Evolutionary conservation across 2,888 invertebrate species (phyloP).

Genomic region (Oscheius onirici): DNA sequence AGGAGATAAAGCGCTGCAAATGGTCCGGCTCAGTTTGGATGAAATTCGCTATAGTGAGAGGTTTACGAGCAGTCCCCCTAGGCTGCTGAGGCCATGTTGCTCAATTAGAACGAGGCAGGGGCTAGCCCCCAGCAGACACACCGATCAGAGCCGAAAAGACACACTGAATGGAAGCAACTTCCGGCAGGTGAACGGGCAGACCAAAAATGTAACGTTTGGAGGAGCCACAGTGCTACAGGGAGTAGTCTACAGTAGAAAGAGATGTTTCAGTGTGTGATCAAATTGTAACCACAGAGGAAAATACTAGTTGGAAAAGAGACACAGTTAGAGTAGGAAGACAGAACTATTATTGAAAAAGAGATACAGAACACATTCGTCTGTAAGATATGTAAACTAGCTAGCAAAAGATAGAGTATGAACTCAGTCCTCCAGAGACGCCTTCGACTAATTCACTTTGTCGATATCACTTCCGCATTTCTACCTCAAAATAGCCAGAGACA

Average conservation of each 20-base stretch:
- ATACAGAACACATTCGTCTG: too few species aligned
- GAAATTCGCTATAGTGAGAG: conserved; percentile 36
- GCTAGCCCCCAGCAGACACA: conserved; percentile 2
- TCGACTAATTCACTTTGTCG: too few species aligned
- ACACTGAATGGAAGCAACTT: conserved; percentile 5
- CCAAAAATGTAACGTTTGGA: background rate
- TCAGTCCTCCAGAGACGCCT: too few species aligned
- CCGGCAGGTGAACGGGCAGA: too few species aligned
- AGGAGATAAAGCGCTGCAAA: background rate
- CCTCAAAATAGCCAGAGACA: background rate
- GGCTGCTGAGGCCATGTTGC: conserved; percentile 20
- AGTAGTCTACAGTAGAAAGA: background rate
- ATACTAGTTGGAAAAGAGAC: too few species aligned
- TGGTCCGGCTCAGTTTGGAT: background rate
- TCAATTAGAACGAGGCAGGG: conserved; percentile 24
- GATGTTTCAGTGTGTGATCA: too few species aligned
- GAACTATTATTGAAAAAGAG: too few species aligned
- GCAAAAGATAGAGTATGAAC: too few species aligned
- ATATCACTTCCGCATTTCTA: too few species aligned
- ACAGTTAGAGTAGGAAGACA: too few species aligned
- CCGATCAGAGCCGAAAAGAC: conserved; percentile 31
- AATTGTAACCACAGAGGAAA: too few species aligned
- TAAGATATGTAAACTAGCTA: too few species aligned
- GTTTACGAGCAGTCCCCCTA: conserved; percentile 25
- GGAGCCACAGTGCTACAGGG: background rate